Evolutionary conservation across 2,113 vertebrate genomes (phyloP), one percentile per base, ranked within the genome.

Genomic region (Callaeas wilsoni): DNA sequence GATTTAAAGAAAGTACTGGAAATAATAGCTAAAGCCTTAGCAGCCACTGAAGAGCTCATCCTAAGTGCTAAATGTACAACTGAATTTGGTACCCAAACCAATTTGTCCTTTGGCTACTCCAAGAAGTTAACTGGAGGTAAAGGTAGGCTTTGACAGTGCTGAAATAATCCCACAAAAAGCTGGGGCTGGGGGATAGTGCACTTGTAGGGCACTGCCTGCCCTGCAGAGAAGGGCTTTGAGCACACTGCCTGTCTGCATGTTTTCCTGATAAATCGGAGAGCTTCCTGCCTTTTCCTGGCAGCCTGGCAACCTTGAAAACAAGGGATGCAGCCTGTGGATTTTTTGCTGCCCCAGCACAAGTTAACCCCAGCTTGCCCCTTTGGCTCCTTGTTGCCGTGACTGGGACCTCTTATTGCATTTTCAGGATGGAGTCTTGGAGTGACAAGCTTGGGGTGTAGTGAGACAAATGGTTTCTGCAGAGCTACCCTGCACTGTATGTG

Each of bases 401-500:
- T 75, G 29, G 79, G 49, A 46, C 22, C 26, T 75, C 37, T 81
- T 49, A 18, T 13, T 65, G 12, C 8, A 52, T 12, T n/a, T 78
- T 47, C 16, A 47, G n/a, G 35, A 69, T n/a, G 33, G 41, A 63
- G 7, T 49, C 50, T 73, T 5, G 1, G 35, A 67, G 16, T 42
- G 30, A 44, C 35, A 30, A 35, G 23, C 9, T 30, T 70, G 56
- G 10, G 35, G 4, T 4, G 1, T 15, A 20, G 23, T 29, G 55
- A 56, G 37, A 60, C 22, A 78, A 65, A 50, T 39, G 11, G 18
- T 35, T 67, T 90, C 26, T 67, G 25, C 21, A 52, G 13, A 57
- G 18, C 39, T 67, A 30, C 33, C 14, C 33, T 37, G 15, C 1
- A 0, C 10, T 70, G 20, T 18, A 1, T 18, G 13, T 32, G 42